These are phyloP conservation scores for Aphelenchoides bicaudatus DNA, from an alignment of 2,888 invertebrate species.

Conservation along the genomic window DNA sequence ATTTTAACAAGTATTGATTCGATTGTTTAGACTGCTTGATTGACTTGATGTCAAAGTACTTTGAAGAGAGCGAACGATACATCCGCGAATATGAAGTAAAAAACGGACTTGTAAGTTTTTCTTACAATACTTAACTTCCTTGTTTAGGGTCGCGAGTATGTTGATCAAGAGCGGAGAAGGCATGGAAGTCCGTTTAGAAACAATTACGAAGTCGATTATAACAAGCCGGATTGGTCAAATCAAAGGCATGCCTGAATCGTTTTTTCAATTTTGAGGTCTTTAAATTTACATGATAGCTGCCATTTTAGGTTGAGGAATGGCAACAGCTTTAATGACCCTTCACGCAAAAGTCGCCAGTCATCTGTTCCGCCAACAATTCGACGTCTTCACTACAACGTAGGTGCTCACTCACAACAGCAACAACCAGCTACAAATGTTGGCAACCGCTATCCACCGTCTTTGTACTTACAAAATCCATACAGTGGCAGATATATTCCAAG, in stretches of 20 bases:
- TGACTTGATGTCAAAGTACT: too few relatives aligned
- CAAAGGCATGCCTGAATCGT: too few relatives aligned
- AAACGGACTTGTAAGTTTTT: slow-evolving; percentile 32
- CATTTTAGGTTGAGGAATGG: too few relatives aligned
- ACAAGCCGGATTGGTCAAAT: background rate
- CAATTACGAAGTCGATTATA: slow-evolving; percentile 10
- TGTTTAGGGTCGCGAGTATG: slow-evolving; percentile 21
- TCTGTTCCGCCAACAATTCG: slow-evolving; percentile 5
- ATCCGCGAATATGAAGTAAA: slow-evolving; percentile 33
- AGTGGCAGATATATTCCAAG: too few relatives aligned
- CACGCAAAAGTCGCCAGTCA: background rate
- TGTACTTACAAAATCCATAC: too few relatives aligned
- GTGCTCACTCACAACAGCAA: background rate
- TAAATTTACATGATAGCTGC: too few relatives aligned
- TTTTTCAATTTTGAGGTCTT: too few relatives aligned
- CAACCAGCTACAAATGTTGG: background rate
- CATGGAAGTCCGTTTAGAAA: slow-evolving; percentile 20
- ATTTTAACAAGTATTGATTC: background rate
- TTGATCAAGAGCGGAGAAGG: slow-evolving; percentile 19
- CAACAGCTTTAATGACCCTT: background rate
- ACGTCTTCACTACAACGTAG: slow-evolving; percentile 3
- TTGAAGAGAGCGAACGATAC: slow-evolving; percentile 38
- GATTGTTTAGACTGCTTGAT: too few relatives aligned
- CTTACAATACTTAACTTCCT: slow-evolving; percentile 6
- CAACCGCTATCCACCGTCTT: slow-evolving; percentile 5